Evolutionary conservation across 2,797 vertebrate species (phyloP).

Genomic region (Enteromius paludinosus): DNA sequence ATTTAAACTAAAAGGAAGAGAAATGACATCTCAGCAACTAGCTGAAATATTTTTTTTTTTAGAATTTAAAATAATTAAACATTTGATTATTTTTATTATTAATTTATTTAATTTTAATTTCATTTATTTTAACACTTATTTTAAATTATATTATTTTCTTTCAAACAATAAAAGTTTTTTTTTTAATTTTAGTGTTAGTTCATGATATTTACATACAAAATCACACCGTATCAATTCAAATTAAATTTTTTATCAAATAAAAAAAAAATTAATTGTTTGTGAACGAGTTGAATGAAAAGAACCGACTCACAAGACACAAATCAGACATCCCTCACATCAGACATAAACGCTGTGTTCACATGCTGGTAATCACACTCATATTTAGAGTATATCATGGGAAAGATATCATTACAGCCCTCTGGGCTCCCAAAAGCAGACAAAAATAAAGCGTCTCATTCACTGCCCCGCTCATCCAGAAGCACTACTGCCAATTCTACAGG

Average conservation of each 20-base stretch:
- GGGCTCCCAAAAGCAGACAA: background rate
- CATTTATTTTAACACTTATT: no score
- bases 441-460: slow-evolving; percentile 35
- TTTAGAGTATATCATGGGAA: slow-evolving; percentile 10
- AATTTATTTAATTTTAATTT: background rate
- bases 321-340: background rate
- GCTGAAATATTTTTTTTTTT: background rate
- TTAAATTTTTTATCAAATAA: no score
- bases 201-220: background rate
- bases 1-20: background rate
- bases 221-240: background rate
- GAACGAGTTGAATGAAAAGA: background rate
- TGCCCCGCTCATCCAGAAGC: slow-evolving; percentile 39
- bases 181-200: background rate
- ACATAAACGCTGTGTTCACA: background rate
- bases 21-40: background rate
- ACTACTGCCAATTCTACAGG: background rate
- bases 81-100: background rate
- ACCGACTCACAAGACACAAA: background rate
- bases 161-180: background rate
- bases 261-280: no score
- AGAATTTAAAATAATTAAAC: background rate
- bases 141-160: no score
- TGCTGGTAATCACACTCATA: background rate
- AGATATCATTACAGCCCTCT: background rate